Evolutionary conservation across 2,888 invertebrate genomes (phyloP), one percentile per base, ranked within the genome.

Genomic region (Brachypterus glaber): DNA sequence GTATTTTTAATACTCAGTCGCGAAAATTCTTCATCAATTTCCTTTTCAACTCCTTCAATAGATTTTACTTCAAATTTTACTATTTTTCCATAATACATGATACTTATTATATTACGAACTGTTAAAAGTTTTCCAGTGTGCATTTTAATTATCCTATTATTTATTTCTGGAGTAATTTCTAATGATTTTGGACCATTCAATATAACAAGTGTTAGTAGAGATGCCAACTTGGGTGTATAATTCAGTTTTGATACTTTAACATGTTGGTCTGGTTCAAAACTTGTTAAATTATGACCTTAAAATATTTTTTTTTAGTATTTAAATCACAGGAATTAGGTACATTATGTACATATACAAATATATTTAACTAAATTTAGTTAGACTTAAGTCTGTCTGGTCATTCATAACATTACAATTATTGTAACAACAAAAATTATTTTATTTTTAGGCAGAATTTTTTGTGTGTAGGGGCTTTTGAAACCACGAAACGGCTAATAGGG

Each of bases 11-110:
- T 41, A 49, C 57, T 46, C 52, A 64, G 45, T 37, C 47, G 40
- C 33, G 44, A 16, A 37, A 53, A 49, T 29, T 43, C 15, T 34
- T 50, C 44, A 35, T n/a, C n/a, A n/a, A n/a, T n/a, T n/a, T n/a
- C n/a, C n/a, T n/a, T n/a, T n/a, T n/a, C n/a, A n/a, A n/a, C n/a
- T 11, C 60, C 27, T 37, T 49, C 52, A 12, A 65, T 52, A 17
- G 50, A 30, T 26, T 53, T 43, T 17, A 72, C 60, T 49, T 60
- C 58, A 52, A 69, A 69, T 36, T 53, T 57, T 29, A 71, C 53
- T 37, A 55, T 50, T 51, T 60, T 68, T 12, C 71, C 71, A 55
- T 68, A 72, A 53, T 63, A 70, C 40, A 67, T 50, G 5, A 60
- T 37, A 24, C 43, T 48, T 30, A 72, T 55, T 51, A 53, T 62